A percentile compares a stretch with the other conserved stretches of the same genome.
These are phyloP conservation scores for Suncus etruscus DNA, from an alignment of 2,113 vertebrate species.

Conservation along the genomic window DNA sequence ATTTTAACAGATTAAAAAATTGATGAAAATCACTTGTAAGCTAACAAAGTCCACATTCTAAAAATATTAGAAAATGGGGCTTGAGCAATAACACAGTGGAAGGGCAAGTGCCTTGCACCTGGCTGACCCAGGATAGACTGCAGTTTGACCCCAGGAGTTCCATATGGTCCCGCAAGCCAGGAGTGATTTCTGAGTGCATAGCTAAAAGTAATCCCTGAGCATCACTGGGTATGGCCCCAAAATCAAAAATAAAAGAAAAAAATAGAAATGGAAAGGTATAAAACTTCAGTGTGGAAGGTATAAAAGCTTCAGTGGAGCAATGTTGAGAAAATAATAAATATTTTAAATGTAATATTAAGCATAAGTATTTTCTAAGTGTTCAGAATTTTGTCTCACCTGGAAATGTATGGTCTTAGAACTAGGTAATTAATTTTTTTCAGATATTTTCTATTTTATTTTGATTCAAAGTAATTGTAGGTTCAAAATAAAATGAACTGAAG, in stretches of 20 bases:
- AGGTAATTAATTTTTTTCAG: slow-evolving; percentile 44
- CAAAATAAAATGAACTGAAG: slow-evolving; percentile 64
- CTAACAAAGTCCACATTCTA: not conserved
- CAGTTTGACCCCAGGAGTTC: no score
- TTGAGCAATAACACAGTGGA: no score
- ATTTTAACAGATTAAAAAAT: slow-evolving; percentile 18
- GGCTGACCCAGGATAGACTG: no score
- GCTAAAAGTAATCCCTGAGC: no score
- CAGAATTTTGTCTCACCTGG: slow-evolving; percentile 16
- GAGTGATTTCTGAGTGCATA: no score
- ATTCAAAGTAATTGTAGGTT: slow-evolving; percentile 59
- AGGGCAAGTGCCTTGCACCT: no score
- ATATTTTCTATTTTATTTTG: slow-evolving; percentile 33
- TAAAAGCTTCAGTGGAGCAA: no score
- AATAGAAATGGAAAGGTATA: not conserved
- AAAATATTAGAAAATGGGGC: no score
- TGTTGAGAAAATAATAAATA: not conserved
- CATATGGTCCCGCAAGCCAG: no score
- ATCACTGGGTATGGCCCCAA: no score
- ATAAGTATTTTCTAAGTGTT: slow-evolving; percentile 34
- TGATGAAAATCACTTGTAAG: slow-evolving; percentile 4
- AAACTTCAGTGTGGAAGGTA: slow-evolving; percentile 7
- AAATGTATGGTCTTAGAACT: not conserved
- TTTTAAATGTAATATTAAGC: slow-evolving; percentile 46
- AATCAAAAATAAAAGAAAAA: not conserved